Evolutionary conservation across 2,113 vertebrate genomes (phyloP).

Genomic region (Piprites chloris): DNA sequence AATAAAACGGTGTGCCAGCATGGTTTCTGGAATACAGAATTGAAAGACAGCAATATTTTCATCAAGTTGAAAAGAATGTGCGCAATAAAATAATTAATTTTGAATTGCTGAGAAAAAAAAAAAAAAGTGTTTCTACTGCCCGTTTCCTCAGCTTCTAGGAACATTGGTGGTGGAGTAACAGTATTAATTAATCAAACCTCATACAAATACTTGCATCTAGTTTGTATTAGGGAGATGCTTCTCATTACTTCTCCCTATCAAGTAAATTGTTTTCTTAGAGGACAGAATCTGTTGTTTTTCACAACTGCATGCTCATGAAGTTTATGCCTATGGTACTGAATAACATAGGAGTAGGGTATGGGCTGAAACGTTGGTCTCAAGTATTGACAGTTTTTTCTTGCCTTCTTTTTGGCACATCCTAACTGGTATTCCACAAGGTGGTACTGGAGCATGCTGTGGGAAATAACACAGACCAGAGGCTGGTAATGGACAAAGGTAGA

Average conservation of each 20-base stretch:
- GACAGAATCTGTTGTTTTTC: neutral
- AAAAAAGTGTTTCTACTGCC: neutral
- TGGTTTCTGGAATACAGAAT: neutral
- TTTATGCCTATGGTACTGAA: neutral
- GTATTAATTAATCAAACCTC: neutral
- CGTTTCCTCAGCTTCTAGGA: neutral
- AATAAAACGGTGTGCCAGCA: neutral
- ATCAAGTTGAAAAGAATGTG: neutral
- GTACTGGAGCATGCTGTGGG: neutral
- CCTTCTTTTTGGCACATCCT: neutral
- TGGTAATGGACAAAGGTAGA: neutral
- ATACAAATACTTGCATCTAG: neutral
- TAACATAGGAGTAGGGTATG: neutral
- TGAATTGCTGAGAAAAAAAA: neutral
- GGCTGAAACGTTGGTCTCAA: neutral
- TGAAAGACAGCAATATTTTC: neutral
- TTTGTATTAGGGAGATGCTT: neutral
- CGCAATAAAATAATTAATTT: neutral
- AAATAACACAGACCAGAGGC: neutral
- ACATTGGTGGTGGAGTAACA: neutral
- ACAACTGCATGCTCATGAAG: neutral
- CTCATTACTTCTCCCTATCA: neutral
- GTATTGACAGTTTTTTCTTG: neutral
- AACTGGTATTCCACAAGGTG: neutral
- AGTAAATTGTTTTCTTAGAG: neutral